Percentiles rank a stretch among this genome's conserved stretches.
Evolutionary conservation across 2,797 vertebrate species (phyloP).

Genomic region (Scleropages formosus): DNA sequence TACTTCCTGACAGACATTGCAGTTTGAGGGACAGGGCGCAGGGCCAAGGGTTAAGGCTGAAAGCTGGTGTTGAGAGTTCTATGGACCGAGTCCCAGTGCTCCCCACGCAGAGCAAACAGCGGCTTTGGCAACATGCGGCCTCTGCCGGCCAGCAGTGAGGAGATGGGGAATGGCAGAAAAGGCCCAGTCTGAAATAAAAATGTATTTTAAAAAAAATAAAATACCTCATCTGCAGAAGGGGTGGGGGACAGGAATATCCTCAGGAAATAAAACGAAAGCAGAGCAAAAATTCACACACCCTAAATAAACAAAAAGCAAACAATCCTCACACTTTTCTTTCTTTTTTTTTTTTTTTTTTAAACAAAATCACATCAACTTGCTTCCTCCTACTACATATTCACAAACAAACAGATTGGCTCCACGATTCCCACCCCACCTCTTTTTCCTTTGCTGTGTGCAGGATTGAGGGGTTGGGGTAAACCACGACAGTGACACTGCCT

Average conservation of each 20-base stretch:
- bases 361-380: conserved; percentile 76
- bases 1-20: conserved; percentile 45
- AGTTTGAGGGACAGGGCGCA: conserved; percentile 46
- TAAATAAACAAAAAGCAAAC: conserved; percentile 53
- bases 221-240: conserved; percentile 16
- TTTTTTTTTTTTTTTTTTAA: too few species aligned
- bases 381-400: conserved; percentile 39
- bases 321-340: conserved; percentile 63
- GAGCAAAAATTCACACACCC: conserved; percentile 54
- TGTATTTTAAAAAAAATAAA: conserved; percentile 33
- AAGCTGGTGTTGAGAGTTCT: conserved; percentile 68
- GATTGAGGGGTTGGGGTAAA: conserved; percentile 37
- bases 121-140: conserved; percentile 60
- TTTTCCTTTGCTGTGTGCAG: conserved; percentile 41
- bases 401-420: conserved; percentile 49
- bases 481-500: not conserved
- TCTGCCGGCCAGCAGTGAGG: conserved; percentile 47
- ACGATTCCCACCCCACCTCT: conserved; percentile 49
- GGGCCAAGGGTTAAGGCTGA: conserved; percentile 71
- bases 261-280: conserved; percentile 51
- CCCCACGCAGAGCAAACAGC: conserved; percentile 54
- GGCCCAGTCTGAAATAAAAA: conserved; percentile 17
- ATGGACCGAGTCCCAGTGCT: conserved; percentile 49
- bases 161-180: conserved; percentile 13
- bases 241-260: conserved; percentile 53